phyloP scores from a whole-genome alignment of 2,888 invertebrate genomes.

The Nysson spinosus region DNA sequence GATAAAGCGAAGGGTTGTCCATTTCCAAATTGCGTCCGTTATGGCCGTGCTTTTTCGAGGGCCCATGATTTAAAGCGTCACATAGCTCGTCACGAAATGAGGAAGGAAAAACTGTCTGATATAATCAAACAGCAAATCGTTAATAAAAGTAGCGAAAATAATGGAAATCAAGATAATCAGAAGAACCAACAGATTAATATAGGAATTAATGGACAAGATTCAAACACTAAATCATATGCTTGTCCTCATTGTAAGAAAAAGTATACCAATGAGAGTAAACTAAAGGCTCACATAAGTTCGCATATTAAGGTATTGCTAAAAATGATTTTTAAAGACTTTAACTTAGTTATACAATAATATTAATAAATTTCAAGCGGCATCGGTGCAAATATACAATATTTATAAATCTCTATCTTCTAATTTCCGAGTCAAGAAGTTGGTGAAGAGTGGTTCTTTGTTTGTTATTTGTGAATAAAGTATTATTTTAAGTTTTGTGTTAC shows the following conservation, averaged over 20 bases:
- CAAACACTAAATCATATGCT: slow-evolving; percentile 40
- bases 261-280: slow-evolving; percentile 68
- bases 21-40: slow-evolving; percentile 71
- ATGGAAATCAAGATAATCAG: slow-evolving; percentile 43
- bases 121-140: slow-evolving; percentile 35
- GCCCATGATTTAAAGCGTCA: slow-evolving; percentile 74
- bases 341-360: no score
- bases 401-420: no score
- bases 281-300: slow-evolving; percentile 68
- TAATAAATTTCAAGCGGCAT: no score
- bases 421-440: no score
- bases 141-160: slow-evolving; percentile 61
- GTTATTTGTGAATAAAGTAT: no score
- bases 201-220: slow-evolving; percentile 15
- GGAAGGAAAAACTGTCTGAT: slow-evolving; percentile 66
- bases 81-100: slow-evolving; percentile 71
- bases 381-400: no score
- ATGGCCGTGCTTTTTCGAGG: slow-evolving; percentile 73
- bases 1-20: slow-evolving; percentile 74
- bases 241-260: slow-evolving; percentile 73
- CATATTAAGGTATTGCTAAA: slow-evolving; percentile 71
- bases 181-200: not conserved
- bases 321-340: no score
- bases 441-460: no score
- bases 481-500: no score